Evolutionary conservation across 1,140 invertebrate species (phyloP).

Genomic region (Prorops nasuta): DNA sequence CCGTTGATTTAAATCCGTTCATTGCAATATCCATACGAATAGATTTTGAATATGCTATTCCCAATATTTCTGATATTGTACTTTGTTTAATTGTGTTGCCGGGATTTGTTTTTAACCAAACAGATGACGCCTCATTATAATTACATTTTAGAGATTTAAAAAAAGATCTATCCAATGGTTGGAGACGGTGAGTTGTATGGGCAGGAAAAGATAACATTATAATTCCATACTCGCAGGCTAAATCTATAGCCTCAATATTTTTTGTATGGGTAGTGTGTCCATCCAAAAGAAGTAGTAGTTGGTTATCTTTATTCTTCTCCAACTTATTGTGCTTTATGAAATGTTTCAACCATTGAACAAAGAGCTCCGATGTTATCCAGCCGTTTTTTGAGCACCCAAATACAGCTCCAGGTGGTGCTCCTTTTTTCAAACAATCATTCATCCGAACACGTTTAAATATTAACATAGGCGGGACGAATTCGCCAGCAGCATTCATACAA

Average conservation of each 20-base stretch:
- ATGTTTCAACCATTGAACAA: neutral
- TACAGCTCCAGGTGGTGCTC: neutral
- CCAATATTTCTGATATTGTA: neutral
- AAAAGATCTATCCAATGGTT: neutral
- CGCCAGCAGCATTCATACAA: slow-evolving; percentile 33
- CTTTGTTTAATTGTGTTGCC: neutral
- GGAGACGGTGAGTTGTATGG: neutral
- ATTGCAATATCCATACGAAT: neutral
- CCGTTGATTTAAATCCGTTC: neutral
- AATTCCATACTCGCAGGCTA: neutral
- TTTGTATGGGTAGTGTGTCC: neutral
- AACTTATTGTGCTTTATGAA: too few species aligned
- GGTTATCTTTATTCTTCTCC: too few species aligned
- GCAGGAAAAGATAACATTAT: neutral
- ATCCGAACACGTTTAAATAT: slow-evolving; percentile 22
- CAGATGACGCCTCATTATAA: neutral
- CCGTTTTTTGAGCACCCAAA: neutral
- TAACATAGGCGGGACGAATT: slow-evolving; percentile 38
- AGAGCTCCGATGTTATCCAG: neutral
- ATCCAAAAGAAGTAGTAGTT: neutral
- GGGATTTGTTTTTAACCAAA: neutral
- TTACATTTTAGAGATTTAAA: neutral
- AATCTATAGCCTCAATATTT: neutral
- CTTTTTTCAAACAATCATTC: neutral
- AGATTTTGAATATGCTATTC: neutral